Evolutionary conservation across 2,113 vertebrate genomes (phyloP).

Genomic region (Meleagris gallopavo): DNA sequence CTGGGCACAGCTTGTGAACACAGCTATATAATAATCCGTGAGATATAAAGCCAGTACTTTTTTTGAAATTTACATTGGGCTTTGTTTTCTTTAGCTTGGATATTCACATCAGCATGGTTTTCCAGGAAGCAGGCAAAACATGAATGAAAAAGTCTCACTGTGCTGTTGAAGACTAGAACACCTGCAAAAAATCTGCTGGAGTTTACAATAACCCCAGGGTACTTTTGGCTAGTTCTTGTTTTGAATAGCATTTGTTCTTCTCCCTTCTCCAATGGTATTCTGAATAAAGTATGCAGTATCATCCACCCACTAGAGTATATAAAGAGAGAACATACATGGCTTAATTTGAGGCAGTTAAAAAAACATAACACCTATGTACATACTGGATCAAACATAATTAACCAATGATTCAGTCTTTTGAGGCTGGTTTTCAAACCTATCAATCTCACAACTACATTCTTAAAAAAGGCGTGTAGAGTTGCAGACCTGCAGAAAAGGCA

Average conservation of each 20-base stretch:
- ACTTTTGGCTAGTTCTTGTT: slow-evolving; percentile 31
- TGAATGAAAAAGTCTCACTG: slow-evolving; percentile 57
- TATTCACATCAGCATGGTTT: slow-evolving; percentile 36
- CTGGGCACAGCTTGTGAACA: slow-evolving; percentile 37
- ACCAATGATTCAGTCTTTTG: fast-evolving
- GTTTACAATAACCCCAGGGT: slow-evolving; percentile 40
- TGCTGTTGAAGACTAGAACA: slow-evolving; percentile 48
- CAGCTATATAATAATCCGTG: slow-evolving; percentile 31
- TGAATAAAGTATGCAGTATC: background rate
- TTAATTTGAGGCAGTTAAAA: background rate
- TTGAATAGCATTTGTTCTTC: background rate
- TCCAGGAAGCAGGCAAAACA: slow-evolving; percentile 41
- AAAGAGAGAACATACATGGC: background rate
- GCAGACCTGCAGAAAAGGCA: background rate
- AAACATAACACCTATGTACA: background rate
- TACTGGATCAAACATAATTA: background rate
- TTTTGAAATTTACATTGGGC: slow-evolving; percentile 38
- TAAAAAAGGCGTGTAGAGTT: background rate
- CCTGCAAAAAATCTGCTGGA: slow-evolving; percentile 58
- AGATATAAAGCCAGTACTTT: slow-evolving; percentile 38
- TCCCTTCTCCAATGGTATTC: background rate
- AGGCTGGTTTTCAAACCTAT: background rate
- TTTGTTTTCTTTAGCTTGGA: slow-evolving; percentile 47
- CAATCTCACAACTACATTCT: background rate
- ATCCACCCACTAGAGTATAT: background rate